Evolutionary conservation across 2,888 invertebrate genomes (phyloP), one percentile per base, ranked within the genome.

Genomic region (Leucophenga maculata): DNA sequence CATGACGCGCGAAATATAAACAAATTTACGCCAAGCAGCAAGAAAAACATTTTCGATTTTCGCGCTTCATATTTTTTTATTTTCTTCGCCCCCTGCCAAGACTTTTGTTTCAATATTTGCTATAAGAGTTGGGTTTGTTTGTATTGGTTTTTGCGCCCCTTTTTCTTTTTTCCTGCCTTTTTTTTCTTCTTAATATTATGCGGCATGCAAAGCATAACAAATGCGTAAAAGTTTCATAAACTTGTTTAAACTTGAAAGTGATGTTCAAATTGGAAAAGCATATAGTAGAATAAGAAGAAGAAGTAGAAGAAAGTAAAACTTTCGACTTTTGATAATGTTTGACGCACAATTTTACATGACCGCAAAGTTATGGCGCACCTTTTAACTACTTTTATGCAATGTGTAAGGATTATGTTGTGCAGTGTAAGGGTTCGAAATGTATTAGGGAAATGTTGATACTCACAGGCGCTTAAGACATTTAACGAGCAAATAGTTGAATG

Each of bases 1-100:
- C 80, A 82, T 83, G 80, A 83, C 77, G 75, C 77, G 75, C 74
- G 84, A 73, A 83, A 80, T 78, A 82, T 82, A 83, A 81, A 82
- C 84, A 64, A 31, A 46, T 46, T 64, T 64, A 60, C 32, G 16
- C 39, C 18, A 16, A 52, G 52, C n/a, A 80, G 76, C 71, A 52
- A 62, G 68, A 70, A 65, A 69, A 76, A 73, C 74, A 76, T 74
- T 77, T 73, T 55, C 72, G 76, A 72, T 72, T 74, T 70, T 31
- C 67, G 26, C 65, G 70, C 65, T 59, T 59, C 26, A 16, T 16
- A 16, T 32, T 32, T 59, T 48, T 44, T 60, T 14, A n/a, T 59
- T 66, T 16, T 50, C 62, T 69, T 69, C 54, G 71, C 59, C 65
- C 71, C n/a, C n/a, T n/a, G n/a, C n/a, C n/a, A n/a, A 73, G 80